Conservation (phyloP, 1,140 invertebrate genomes). For the Papilio xuthus region DNA sequence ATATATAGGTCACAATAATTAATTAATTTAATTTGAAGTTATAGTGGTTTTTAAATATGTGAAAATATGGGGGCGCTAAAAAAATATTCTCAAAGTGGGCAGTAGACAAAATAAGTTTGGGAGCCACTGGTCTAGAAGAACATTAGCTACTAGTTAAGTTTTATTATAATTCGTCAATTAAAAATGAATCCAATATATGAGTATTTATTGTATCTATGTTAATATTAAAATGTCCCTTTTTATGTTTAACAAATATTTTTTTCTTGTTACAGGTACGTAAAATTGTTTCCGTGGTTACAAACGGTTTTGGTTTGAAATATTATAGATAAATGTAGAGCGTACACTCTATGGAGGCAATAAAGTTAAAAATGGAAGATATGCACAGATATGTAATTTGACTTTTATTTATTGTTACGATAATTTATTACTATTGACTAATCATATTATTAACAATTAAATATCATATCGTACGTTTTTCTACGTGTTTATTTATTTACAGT, state of each 20-base stretch:
- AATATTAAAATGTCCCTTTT: not conserved
- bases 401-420: too few relatives aligned
- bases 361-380: not conserved
- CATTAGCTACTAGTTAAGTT: too few relatives aligned
- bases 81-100: too few relatives aligned
- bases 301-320: not conserved
- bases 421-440: not conserved
- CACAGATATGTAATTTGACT: not conserved
- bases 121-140: too few relatives aligned
- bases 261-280: slow-evolving; percentile 2
- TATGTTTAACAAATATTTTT: not conserved
- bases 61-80: too few relatives aligned
- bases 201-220: not conserved
- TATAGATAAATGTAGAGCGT: not conserved
- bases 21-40: too few relatives aligned
- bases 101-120: too few relatives aligned
- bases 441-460: not conserved
- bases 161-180: too few relatives aligned
- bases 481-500: not conserved
- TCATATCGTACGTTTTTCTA: not conserved
- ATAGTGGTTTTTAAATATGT: too few relatives aligned
- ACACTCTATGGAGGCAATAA: too few relatives aligned
- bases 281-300: not conserved
- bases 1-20: too few relatives aligned
- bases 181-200: too few relatives aligned